Conservation (phyloP, 2,797 vertebrate genomes). For the Alectoris magna region DNA sequence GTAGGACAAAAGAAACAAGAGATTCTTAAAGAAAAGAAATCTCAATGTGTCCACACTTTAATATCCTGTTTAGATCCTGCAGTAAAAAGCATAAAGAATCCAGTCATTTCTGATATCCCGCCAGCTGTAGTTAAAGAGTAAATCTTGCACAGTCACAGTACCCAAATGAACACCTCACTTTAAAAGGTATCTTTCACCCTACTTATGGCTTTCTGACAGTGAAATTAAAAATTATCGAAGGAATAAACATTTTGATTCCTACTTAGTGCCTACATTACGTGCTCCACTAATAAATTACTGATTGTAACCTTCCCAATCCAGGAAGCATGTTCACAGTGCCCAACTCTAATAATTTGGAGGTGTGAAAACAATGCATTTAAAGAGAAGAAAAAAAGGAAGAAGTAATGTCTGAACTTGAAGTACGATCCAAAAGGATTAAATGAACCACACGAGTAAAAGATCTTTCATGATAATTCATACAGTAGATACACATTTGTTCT, state of each 20-base stretch:
- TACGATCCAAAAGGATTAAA: background rate
- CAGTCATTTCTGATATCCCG: background rate
- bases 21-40: background rate
- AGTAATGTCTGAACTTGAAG: background rate
- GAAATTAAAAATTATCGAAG: background rate
- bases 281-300: background rate
- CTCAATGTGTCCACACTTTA: background rate
- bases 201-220: background rate
- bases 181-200: background rate
- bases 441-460: background rate
- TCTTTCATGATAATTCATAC: slow-evolving; percentile 11
- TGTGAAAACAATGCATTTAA: background rate
- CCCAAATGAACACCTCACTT: background rate
- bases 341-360: background rate
- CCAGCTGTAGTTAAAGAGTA: background rate
- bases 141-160: slow-evolving; percentile 41
- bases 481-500: background rate
- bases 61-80: background rate
- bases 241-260: background rate
- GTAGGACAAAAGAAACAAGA: background rate
- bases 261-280: background rate
- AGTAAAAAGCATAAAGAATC: background rate
- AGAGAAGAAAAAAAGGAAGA: background rate
- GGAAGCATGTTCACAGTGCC: background rate
- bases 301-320: background rate